Conservation (phyloP, 53 echinoderm and acorn worm species). For the Echinometra lucunter region DNA sequence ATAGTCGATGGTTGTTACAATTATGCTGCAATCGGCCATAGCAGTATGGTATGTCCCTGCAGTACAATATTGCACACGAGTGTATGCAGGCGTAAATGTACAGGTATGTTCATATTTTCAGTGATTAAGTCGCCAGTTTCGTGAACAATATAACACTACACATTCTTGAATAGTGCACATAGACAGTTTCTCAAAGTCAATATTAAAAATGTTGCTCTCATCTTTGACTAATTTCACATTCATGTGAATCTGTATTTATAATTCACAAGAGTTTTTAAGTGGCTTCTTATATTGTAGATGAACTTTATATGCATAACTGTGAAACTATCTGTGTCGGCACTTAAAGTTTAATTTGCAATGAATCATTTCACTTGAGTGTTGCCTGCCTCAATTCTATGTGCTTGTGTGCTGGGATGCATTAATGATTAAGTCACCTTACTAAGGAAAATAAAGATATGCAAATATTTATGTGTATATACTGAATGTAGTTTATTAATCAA, state of each 20-base stretch:
- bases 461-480: constrained; percentile 65
- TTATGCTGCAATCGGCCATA: too few species aligned
- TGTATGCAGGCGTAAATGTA: too few species aligned
- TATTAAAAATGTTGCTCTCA: too few species aligned
- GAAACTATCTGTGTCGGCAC: constrained; percentile 12
- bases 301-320: background rate
- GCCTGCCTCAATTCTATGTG: constrained; percentile 46
- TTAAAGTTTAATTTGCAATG: background rate
- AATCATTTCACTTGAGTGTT: background rate
- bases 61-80: too few species aligned
- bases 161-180: too few species aligned
- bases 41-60: too few species aligned
- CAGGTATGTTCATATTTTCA: too few species aligned
- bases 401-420: constrained; percentile 55
- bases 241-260: background rate
- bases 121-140: too few species aligned
- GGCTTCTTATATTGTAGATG: background rate
- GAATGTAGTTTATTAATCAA: constrained; percentile 60
- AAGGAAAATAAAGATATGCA: constrained; percentile 40
- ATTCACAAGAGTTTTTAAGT: background rate
- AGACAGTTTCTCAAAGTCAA: too few species aligned
- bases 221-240: background rate
- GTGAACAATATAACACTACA: too few species aligned
- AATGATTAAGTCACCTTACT: background rate
- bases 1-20: too few species aligned